Base-by-base conservation (phyloP, 2,113 vertebrate species). In the Cyprinodon tularosa region DNA sequence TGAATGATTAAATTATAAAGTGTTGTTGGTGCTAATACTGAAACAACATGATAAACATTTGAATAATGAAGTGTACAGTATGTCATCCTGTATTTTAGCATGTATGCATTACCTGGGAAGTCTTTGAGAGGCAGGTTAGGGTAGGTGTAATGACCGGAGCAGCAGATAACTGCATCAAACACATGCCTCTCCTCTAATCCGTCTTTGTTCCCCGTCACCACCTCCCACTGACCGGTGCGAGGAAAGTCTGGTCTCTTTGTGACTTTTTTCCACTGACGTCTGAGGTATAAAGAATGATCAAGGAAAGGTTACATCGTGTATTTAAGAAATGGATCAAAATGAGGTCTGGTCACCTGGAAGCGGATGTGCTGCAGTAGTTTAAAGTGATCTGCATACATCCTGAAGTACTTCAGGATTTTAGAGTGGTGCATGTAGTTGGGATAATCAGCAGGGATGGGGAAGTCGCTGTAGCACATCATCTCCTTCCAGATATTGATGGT, bases 381-480 rank as follows among this genome's bases (percentile, higher is more conserved):
- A 0, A 97, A 97, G 69, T 85, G 91, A 62, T 88, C 90, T 4
- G 95, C 96, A 0, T 97, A 98, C 93, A 95, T 91, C 80, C 91
- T 91, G 91, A 96, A 96, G 72, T 98, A 98, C 5, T 92, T 88
- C 42, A 96, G 83, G 89, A 98, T 88, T 57, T 93, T 91, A 36
- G 93, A 93, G 81, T 96, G 93, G 77, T 95, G 96, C 96, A 98
- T 96, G 91, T 91, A 97, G 94, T 97, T 97, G 66, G 96, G 95
- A 53, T 90, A 97, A 53, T 96, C 83, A 0, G 91, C 93, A 0
- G 96, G 96, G 40, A 96, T 94, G 66, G 93, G 96, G 72, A 95
- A 96, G 82, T 98, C 95, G 0, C 96, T 98, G 94, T 91, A 98
- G 87, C 95, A 95, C 95, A 97, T 96, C 95, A 97, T 95, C 87